A percentile compares a stretch with the other conserved stretches of the same genome.
These are phyloP conservation scores for Rugalucina vietnamica DNA, from an alignment of 2,888 invertebrate species.

Conservation along the genomic window DNA sequence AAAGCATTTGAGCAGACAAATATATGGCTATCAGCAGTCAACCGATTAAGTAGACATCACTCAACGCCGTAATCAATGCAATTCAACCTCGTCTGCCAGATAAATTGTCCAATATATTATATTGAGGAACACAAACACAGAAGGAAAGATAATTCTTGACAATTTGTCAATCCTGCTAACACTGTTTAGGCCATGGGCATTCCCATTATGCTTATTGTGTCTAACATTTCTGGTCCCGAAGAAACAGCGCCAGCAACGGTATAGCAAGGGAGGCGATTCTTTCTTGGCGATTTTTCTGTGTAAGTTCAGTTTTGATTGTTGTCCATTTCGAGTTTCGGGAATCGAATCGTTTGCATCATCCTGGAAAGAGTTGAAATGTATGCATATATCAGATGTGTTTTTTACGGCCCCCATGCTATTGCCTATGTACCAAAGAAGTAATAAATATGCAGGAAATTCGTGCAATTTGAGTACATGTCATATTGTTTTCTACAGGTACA, in stretches of 20 bases:
- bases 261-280: background rate
- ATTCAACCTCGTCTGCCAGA: constrained; percentile 40
- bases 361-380: background rate
- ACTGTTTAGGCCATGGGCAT: constrained; percentile 86
- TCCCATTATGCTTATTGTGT: constrained; percentile 28
- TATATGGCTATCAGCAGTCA: background rate
- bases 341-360: background rate
- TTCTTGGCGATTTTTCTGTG: background rate
- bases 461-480: too few relatives aligned
- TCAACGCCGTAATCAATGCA: constrained; percentile 3
- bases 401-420: too few relatives aligned
- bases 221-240: constrained; percentile 21
- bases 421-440: too few relatives aligned
- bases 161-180: constrained; percentile 93
- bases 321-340: background rate
- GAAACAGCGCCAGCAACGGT: constrained; percentile 15
- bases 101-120: constrained; percentile 91
- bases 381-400: too few relatives aligned
- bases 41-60: background rate
- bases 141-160: constrained; percentile 91
- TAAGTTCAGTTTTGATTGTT: background rate
- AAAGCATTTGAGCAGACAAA: background rate
- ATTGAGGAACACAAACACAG: constrained; percentile 93
- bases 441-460: too few relatives aligned
- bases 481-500: too few relatives aligned